These are phyloP conservation scores for Sternarchorhynchus goeldii DNA, from an alignment of 2,797 vertebrate genomes.

Conservation along the genomic window DNA sequence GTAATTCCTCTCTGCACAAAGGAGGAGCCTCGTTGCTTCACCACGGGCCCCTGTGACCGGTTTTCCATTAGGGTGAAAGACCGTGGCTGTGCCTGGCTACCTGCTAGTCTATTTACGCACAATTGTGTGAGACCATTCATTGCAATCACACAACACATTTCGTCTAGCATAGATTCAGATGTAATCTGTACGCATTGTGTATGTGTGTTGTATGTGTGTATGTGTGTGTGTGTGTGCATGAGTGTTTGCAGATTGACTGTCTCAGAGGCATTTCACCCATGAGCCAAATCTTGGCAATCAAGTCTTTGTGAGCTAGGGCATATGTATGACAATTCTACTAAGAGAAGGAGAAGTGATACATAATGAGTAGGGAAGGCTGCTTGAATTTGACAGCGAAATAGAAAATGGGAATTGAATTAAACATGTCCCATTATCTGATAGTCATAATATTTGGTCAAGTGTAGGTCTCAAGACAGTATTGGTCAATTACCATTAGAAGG, in stretches of 20 bases:
- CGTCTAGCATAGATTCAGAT: too few species aligned
- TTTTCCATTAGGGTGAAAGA: conserved; percentile 53
- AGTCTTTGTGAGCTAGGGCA: background rate
- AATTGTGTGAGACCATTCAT: conserved; percentile 39
- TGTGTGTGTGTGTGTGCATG: conserved; percentile 3
- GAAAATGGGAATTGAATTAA: too few species aligned
- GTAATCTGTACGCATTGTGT: background rate
- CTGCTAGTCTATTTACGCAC: conserved; percentile 41
- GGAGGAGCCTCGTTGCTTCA: conserved; percentile 35
- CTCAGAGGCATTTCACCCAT: background rate
- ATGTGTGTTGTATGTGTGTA: conserved; percentile 23
- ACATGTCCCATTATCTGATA: too few species aligned
- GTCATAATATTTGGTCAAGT: too few species aligned
- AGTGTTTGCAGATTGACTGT: background rate
- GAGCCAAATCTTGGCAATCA: background rate
- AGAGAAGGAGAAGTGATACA: too few species aligned
- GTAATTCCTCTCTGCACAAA: conserved; percentile 54
- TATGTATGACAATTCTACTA: too few species aligned
- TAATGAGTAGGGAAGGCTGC: too few species aligned
- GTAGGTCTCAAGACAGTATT: too few species aligned
- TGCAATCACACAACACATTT: background rate
- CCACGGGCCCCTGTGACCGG: conserved; percentile 38
- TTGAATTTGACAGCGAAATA: too few species aligned
- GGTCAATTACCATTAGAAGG: too few species aligned
- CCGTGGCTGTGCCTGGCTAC: conserved; percentile 32